These are phyloP conservation scores for Apotomis betuletana DNA, from an alignment of 2,888 invertebrate genomes.

Conservation along the genomic window DNA sequence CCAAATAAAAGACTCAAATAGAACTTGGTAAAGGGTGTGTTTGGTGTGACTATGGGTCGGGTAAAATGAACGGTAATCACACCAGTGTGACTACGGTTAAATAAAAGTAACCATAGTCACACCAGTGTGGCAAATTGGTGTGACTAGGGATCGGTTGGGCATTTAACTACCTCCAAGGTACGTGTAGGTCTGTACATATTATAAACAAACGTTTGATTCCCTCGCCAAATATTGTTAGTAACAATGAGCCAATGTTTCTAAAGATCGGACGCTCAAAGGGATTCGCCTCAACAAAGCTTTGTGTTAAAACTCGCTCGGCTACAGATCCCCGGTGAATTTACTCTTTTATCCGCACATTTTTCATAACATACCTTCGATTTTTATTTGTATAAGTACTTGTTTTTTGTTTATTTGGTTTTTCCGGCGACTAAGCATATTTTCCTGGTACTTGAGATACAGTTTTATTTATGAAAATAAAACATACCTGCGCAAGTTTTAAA, in stretches of 20 bases:
- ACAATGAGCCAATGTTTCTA: conserved; percentile 9
- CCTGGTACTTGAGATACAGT: too few relatives aligned
- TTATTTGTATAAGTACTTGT: neutral
- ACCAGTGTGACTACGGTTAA: too few relatives aligned
- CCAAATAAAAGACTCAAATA: too few relatives aligned
- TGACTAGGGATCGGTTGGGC: too few relatives aligned
- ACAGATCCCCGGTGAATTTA: conserved; percentile 17
- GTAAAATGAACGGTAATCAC: too few relatives aligned
- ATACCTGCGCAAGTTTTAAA: too few relatives aligned
- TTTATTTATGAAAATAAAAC: too few relatives aligned
- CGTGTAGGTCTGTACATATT: neutral
- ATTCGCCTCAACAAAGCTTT: conserved; percentile 23
- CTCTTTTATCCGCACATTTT: conserved; percentile 11
- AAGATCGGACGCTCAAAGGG: conserved; percentile 13
- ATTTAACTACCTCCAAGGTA: neutral
- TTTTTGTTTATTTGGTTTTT: neutral
- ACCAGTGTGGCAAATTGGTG: too few relatives aligned
- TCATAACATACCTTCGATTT: conserved; percentile 1
- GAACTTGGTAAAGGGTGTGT: too few relatives aligned
- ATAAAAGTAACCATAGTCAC: too few relatives aligned
- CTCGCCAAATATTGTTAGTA: conserved; percentile 17
- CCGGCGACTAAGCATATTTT: too few relatives aligned
- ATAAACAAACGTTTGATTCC: conserved; percentile 5
- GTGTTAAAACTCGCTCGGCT: conserved; percentile 16
- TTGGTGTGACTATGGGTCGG: too few relatives aligned